Conservation (phyloP, 2,888 invertebrate species). For the Tachina fera region DNA sequence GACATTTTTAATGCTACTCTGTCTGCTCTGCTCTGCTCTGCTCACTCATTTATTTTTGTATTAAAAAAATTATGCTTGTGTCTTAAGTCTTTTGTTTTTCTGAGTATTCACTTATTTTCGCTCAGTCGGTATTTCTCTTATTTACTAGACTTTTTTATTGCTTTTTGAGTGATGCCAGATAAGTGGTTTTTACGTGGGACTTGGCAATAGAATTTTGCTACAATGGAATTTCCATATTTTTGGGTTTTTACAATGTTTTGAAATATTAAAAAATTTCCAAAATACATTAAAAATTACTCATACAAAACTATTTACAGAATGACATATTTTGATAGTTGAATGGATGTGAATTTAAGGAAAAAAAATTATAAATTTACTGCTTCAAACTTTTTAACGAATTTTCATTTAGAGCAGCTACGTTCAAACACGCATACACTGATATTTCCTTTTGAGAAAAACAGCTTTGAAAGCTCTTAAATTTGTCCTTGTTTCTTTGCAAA, state of each 20-base stretch:
- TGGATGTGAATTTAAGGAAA: no score
- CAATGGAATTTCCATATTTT: conserved; percentile 4
- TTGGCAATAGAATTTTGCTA: neutral
- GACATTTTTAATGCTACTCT: conserved; percentile 14
- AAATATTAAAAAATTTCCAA: no score
- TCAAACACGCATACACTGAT: no score
- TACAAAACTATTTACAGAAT: no score
- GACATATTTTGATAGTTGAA: no score
- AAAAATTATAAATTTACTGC: no score
- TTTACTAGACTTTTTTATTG: neutral
- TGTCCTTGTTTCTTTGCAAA: no score
- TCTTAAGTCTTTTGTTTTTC: conserved; percentile 68
- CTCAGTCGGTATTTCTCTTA: conserved; percentile 1
- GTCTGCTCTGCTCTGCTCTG: neutral
- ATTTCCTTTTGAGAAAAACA: no score
- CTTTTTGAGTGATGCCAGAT: conserved; percentile 30
- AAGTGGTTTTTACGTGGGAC: neutral
- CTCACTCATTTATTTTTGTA: conserved; percentile 8
- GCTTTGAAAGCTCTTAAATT: no score
- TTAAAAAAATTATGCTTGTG: conserved; percentile 54
- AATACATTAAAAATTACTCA: no score
- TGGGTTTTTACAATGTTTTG: neutral
- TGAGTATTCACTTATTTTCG: conserved; percentile 6
- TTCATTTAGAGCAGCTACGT: no score
- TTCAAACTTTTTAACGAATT: no score